Conservation (phyloP, 2,888 invertebrate genomes). For the Tetheella fluctuosa region DNA sequence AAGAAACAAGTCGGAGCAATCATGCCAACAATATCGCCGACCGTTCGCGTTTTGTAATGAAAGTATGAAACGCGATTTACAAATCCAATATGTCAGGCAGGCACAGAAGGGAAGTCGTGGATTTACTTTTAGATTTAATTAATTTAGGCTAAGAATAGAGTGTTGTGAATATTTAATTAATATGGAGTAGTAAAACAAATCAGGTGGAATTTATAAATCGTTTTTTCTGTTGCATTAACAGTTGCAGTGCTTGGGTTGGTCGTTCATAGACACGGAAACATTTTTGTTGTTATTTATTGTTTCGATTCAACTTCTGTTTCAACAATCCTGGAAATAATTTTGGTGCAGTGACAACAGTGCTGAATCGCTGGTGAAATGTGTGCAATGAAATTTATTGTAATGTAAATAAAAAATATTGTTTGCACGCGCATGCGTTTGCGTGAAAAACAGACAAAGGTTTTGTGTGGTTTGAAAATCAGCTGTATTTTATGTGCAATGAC, state of each 20-base stretch:
- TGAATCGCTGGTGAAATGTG: constrained; percentile 48
- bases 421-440: constrained; percentile 84
- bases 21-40: neutral
- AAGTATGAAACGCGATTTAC: constrained; percentile 16
- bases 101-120: constrained; percentile 44
- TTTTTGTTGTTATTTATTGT: constrained; percentile 70
- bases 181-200: constrained; percentile 46
- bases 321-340: constrained; percentile 48
- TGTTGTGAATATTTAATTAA: constrained; percentile 49
- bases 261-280: constrained; percentile 41
- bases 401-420: constrained; percentile 83
- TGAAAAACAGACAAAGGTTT: constrained; percentile 85
- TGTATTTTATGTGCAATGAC: constrained; percentile 83
- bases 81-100: constrained; percentile 75
- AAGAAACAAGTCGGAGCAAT: neutral
- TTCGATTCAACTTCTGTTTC: constrained; percentile 53
- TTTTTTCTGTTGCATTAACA: constrained; percentile 39
- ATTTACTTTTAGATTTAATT: constrained; percentile 54
- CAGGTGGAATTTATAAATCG: constrained; percentile 33
- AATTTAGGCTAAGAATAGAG: constrained; percentile 49
- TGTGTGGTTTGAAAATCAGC: constrained; percentile 84
- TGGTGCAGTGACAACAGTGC: constrained; percentile 42
- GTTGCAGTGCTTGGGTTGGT: constrained; percentile 37
- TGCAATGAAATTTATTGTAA: constrained; percentile 67
- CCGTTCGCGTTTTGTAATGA: neutral